Percentiles rank a stretch among this genome's conserved stretches.
Conservation (phyloP, 2,797 vertebrate species). For the Crocidura indochinensis region DNA sequence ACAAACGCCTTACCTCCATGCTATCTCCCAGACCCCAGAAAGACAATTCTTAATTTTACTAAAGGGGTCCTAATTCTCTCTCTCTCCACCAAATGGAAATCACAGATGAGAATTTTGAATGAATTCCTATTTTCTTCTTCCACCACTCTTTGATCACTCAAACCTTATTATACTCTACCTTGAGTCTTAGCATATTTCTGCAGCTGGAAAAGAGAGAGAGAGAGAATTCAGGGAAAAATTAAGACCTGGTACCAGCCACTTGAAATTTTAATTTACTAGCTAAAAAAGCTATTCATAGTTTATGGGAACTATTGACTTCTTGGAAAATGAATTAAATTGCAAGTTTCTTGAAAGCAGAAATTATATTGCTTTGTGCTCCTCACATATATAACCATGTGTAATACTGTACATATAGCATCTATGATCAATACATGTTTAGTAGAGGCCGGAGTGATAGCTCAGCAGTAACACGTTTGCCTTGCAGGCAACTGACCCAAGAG, state of each 20-base stretch:
- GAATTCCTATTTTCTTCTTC: not conserved
- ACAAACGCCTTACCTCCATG: too few relatives aligned
- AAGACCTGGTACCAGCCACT: slow-evolving; percentile 14
- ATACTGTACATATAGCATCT: not conserved
- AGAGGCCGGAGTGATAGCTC: too few relatives aligned
- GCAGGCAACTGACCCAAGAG: too few relatives aligned
- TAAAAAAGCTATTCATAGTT: not conserved
- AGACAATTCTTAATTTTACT: not conserved
- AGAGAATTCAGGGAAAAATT: slow-evolving; percentile 58
- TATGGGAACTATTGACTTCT: not conserved
- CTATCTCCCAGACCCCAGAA: too few relatives aligned
- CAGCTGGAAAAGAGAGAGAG: slow-evolving; percentile 75
- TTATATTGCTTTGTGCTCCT: slow-evolving; percentile 19
- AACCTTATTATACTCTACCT: slow-evolving; percentile 65
- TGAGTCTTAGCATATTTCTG: slow-evolving; percentile 78
- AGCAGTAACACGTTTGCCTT: too few relatives aligned
- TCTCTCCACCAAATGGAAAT: not conserved
- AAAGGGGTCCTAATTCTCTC: not conserved
- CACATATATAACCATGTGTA: slow-evolving; percentile 19
- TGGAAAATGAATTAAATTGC: not conserved
- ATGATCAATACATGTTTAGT: not conserved
- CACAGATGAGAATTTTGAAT: slow-evolving; percentile 22
- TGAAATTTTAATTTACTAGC: not conserved
- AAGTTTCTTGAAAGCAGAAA: slow-evolving; percentile 18
- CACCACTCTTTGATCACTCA: not conserved